Evolutionary conservation across 2,888 invertebrate species (phyloP).

Genomic region (Pomacea canaliculata): DNA sequence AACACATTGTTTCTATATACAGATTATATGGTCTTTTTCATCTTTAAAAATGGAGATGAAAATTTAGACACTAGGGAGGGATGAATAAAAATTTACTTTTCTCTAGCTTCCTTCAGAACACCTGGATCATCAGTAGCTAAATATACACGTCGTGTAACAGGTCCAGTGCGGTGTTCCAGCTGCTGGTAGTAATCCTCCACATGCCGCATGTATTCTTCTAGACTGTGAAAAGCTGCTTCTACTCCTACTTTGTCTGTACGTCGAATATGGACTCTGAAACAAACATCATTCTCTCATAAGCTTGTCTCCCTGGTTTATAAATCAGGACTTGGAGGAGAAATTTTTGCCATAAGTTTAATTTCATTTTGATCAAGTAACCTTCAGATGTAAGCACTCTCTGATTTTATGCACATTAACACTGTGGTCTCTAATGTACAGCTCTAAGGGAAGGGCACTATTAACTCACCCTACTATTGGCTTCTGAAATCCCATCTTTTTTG

Average conservation of each 20-base stretch:
- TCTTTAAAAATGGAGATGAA: too few species aligned
- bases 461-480: conserved; percentile 91
- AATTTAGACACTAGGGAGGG: too few species aligned
- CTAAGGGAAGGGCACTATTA: too few species aligned
- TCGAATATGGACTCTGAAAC: conserved; percentile 73
- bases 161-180: conserved; percentile 75
- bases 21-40: too few species aligned
- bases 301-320: too few species aligned
- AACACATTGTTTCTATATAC: too few species aligned
- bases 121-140: conserved; percentile 95
- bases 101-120: conserved; percentile 76
- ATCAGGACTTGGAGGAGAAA: too few species aligned
- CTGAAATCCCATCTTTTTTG: conserved; percentile 83
- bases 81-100: conserved; percentile 58
- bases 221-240: conserved; percentile 93
- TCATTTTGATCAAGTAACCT: too few species aligned
- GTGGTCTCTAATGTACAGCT: too few species aligned
- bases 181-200: conserved; percentile 89
- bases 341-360: too few species aligned
- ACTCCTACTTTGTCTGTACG: conserved; percentile 87
- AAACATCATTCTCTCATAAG: background rate
- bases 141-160: conserved; percentile 80
- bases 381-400: too few species aligned
- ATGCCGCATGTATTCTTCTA: conserved; percentile 95
- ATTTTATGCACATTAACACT: too few species aligned